phyloP scores from a whole-genome alignment of 2,888 invertebrate species.

The Napeogenes sylphis region DNA sequence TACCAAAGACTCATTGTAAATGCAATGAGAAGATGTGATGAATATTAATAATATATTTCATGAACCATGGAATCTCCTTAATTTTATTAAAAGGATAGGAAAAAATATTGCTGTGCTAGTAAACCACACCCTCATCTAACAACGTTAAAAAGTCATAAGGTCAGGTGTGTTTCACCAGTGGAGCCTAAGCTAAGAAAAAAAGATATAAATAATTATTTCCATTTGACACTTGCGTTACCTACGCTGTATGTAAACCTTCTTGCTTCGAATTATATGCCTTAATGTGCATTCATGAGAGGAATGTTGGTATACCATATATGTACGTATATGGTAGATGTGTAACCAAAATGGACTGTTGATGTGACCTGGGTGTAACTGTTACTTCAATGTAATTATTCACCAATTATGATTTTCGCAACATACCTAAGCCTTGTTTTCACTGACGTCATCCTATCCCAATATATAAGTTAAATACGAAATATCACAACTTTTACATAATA shows the following conservation, averaged over 20 bases:
- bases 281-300: slow-evolving; percentile 55
- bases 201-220: slow-evolving; percentile 51
- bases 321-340: slow-evolving; percentile 49
- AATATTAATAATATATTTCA: not conserved
- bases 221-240: slow-evolving; percentile 44
- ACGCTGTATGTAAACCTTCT: slow-evolving; percentile 38
- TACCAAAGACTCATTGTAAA: slow-evolving; percentile 9
- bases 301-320: slow-evolving; percentile 40
- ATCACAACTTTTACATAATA: slow-evolving; percentile 2
- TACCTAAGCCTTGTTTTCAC: slow-evolving; percentile 21
- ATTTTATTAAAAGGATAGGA: slow-evolving; percentile 54
- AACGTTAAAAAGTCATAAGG: slow-evolving; percentile 26
- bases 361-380: slow-evolving; percentile 75
- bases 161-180: slow-evolving; percentile 66
- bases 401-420: slow-evolving; percentile 62
- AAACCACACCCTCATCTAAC: slow-evolving; percentile 56
- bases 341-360: slow-evolving; percentile 62
- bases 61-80: not conserved
- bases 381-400: slow-evolving; percentile 42
- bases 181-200: slow-evolving; percentile 74
- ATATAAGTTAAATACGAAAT: slow-evolving; percentile 1
- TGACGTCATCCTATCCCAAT: slow-evolving; percentile 10
- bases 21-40: slow-evolving; percentile 6
- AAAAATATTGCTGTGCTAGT: slow-evolving; percentile 68
- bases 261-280: slow-evolving; percentile 47